Evolutionary conservation across 2,888 invertebrate species (phyloP), one percentile per base, ranked within the genome.

Genomic region (Meiosimyza decipiens): DNA sequence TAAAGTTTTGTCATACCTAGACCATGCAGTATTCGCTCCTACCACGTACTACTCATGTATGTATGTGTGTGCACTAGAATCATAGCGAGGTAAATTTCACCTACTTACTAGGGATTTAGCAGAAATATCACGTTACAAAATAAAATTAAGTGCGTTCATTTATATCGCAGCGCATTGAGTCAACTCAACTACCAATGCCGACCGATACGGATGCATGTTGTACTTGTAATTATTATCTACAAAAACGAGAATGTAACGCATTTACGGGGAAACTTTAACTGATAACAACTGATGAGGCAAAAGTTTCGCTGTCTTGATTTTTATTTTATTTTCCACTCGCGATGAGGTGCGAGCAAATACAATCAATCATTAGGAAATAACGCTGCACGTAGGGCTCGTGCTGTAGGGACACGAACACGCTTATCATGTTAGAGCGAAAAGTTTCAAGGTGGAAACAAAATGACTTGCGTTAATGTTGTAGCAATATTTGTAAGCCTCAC

Each of bases 1-100:
- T 73, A 82, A 69, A 82, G 78, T 80, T 59, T 22, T 16, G 40
- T 18, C 57, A 28, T 57, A 28, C 4, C 28, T 49, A 59, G 69
- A 64, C 64, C 51, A 50, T 64, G 64, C 51, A n/a, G n/a, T 63
- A 12, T 40, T 16, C 40, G 12, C 16, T 4, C 28, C 28, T 28
- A 4, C 28, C 28, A 28, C 28, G 28, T 28, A 28, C 28, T 28
- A 28, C 28, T 4, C 9, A 9, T 28, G 28, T 28, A 28, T 28
- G 28, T 28, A 4, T 28, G 4, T 28, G 28, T 28, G 4, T 15
- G n/a, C 15, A 40, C 33, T 7, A 18, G 9, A n/a, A 54, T 1
- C 12, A 54, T 7, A 4, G 15, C 18, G 13, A 18, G n/a, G 16
- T 40, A 40, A 33, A n/a, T 18, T 33, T 40, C 33, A 62, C 47